Conservation (phyloP, 2,113 vertebrate species). For the Daphoenositta chrysoptera region DNA sequence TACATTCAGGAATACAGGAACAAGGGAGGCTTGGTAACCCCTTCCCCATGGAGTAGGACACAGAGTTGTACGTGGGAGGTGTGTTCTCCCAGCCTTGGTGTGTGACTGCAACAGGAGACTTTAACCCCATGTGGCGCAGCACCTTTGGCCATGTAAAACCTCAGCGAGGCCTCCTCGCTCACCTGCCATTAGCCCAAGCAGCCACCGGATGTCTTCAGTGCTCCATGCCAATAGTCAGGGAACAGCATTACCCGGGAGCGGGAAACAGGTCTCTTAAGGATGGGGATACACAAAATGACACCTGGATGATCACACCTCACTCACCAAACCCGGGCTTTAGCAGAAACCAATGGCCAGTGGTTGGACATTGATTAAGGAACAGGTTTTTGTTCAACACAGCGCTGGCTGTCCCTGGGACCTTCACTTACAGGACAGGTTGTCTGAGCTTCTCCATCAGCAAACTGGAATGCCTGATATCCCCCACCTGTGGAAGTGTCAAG, state of each 20-base stretch:
- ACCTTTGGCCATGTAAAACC: neutral
- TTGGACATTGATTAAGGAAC: neutral
- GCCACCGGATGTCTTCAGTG: constrained; percentile 64
- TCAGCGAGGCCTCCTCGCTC: neutral
- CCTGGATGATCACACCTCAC: neutral
- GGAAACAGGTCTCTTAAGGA: neutral
- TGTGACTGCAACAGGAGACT: neutral
- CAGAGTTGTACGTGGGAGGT: accelerated
- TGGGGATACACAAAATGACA: neutral
- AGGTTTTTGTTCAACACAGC: neutral
- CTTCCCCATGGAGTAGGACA: neutral
- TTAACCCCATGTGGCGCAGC: neutral
- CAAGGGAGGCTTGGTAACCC: neutral
- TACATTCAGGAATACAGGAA: neutral
- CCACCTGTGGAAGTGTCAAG: accelerated
- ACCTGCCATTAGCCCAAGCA: constrained; percentile 36
- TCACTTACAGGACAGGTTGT: accelerated
- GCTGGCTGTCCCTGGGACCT: neutral
- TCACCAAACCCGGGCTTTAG: neutral
- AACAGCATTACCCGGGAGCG: neutral
- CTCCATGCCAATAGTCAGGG: constrained; percentile 11
- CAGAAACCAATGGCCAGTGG: accelerated
- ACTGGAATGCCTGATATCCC: neutral
- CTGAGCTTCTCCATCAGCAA: neutral
- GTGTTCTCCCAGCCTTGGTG: neutral